Base-by-base conservation (phyloP, 2,113 vertebrate genomes). In the Cygnus atratus region DNA sequence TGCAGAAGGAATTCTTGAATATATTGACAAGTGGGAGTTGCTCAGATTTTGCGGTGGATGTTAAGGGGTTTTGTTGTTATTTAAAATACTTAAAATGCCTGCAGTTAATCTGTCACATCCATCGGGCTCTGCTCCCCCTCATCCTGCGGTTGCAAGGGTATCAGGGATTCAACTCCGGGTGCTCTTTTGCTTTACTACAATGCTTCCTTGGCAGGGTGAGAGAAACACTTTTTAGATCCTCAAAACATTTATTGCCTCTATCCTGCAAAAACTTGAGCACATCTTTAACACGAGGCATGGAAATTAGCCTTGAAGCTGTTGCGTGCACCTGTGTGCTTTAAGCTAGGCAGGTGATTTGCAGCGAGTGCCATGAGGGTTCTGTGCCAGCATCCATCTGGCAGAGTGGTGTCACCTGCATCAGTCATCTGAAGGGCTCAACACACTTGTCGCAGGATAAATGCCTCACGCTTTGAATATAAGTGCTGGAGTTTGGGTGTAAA, bases 121-220 rank as follows among this genome's bases (percentile, higher is more conserved):
- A 0, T 4, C 62, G 81, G 33, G 8, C 48, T 85, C 58, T 55
- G 26, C 11, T 54, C 29, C 48, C 31, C 9, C 25, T 62, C 16
- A 31, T 41, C 9, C 28, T 83, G 74, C 39, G 76, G 48, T 28
- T 33, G 18, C 25, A 79, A 74, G 73, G 31, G 16, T 28, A 44
- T 31, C 14, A 41, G 8, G 13, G 31, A 20, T 88, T 95, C 24
- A 10, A 68, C 22, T 73, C n/a, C 9, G 13, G 17, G 15, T 62
- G 71, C 46, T 59, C 10, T 83, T 52, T 55, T 67, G n/a, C 14
- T n/a, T 66, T 93, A 88, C n/a, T 90, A 19, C 26, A 84, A 2
- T 0, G 3, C 1, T 6, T 66, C 33, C 43, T 50, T 7, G 0
- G 24, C 3, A 2, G 31, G 13, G 26, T 65, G 33, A 58, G 44